Percentiles rank a stretch among this genome's conserved stretches.
phyloP scores from a whole-genome alignment of 1,140 invertebrate genomes.

The Temnothorax longispinosus region DNA sequence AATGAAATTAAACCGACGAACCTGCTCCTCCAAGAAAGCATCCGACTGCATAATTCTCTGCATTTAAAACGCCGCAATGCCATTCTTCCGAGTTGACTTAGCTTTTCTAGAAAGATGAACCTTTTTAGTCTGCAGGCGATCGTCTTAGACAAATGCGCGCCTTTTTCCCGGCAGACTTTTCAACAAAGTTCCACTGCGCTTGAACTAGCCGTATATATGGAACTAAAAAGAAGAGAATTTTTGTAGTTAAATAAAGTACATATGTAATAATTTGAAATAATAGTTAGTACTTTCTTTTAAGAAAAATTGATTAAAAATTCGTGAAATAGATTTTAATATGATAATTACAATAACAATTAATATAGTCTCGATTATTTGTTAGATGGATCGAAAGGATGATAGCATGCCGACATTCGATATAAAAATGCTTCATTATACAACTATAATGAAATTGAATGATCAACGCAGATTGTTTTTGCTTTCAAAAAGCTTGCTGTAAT shows the following conservation, averaged over 20 bases:
- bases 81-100: conserved; percentile 40
- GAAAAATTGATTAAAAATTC: neutral
- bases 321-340: neutral
- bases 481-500: neutral
- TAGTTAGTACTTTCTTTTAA: no score
- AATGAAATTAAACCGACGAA: conserved; percentile 58
- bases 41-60: conserved; percentile 46
- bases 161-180: conserved; percentile 12
- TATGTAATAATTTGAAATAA: neutral
- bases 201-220: neutral
- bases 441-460: neutral
- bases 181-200: neutral
- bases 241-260: neutral
- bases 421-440: neutral
- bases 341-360: neutral
- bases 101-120: conserved; percentile 40
- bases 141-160: conserved; percentile 45
- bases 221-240: neutral
- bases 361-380: neutral
- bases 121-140: conserved; percentile 46
- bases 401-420: neutral
- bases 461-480: neutral
- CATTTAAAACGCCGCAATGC: conserved; percentile 50
- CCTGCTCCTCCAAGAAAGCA: conserved; percentile 32
- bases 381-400: neutral